Conservation (phyloP, 2,888 invertebrate species). For the Drosophila stalkeri region DNA sequence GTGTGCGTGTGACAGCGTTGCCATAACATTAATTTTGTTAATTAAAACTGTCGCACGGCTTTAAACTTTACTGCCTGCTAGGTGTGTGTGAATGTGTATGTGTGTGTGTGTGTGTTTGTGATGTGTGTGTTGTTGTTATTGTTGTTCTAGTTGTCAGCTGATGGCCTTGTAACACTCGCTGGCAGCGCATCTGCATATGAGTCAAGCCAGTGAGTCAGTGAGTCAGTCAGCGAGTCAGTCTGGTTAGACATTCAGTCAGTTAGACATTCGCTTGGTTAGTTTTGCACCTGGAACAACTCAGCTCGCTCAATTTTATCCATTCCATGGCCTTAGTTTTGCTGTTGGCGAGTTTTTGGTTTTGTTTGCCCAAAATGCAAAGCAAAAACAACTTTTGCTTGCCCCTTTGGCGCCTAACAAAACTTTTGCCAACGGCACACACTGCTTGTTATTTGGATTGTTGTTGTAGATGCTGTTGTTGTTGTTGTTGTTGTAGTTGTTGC, state of each 20-base stretch:
- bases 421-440: constrained; percentile 39
- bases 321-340: constrained; percentile 10
- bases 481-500: constrained; percentile 16
- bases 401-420: constrained; percentile 39
- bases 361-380: constrained; percentile 38
- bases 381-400: constrained; percentile 44
- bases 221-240: background rate
- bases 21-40: constrained; percentile 81
- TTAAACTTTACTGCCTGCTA: constrained; percentile 71
- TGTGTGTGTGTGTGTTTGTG: constrained; percentile 9
- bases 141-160: constrained; percentile 34
- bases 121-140: constrained; percentile 16
- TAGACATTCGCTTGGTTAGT: constrained; percentile 24
- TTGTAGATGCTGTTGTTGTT: constrained; percentile 17
- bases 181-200: constrained; percentile 35
- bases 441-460: constrained; percentile 16
- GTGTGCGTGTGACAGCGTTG: constrained; percentile 38
- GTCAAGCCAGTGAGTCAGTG: constrained; percentile 15
- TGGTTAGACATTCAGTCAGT: background rate
- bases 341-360: constrained; percentile 38
- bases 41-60: constrained; percentile 75
- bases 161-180: constrained; percentile 77
- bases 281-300: constrained; percentile 35
- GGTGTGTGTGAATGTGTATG: background rate
- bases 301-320: background rate